Evolutionary conservation across 2,888 invertebrate species (phyloP), one percentile per base, ranked within the genome.

Genomic region (Elegia similella): DNA sequence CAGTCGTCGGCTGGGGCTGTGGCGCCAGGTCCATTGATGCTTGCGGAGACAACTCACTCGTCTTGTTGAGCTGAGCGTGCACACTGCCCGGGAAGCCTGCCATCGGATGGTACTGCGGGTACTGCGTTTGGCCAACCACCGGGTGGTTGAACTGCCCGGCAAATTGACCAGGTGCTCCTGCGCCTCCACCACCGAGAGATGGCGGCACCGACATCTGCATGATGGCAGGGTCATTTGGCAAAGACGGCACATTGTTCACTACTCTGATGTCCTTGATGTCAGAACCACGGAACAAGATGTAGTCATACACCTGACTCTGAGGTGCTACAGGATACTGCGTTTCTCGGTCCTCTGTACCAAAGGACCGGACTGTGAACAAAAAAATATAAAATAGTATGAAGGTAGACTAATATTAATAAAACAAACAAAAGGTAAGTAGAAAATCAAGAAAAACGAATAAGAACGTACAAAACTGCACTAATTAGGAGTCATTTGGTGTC

Each of bases 211-310:
- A 96, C 88, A 96, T 94, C 93, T 96, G 95, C 92, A 99, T 98
- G 88, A 99, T 99, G 62, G 99, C 99, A 60, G 99, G 99, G 93
- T 99, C 99, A 91, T 98, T 98, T 64, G 97, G 97, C 78, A 97
- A 92, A 55, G 96, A 95, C 65, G 95, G 94, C 56, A 95, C 95
- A 92, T 95, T 96, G 88, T 96, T 97, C 61, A 99, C 96, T 54
- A 99, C 98, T 84, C 98, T 95, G 77, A 99, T 97, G 86, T 99
- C 99, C 92, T 99, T 99, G 79, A 99, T 99, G 86, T 99, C 99
- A 66, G 97, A 96, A 50, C 99, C 99, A 69, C 99, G 95, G 92
- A 99, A 99, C 71, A 99, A 94, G 77, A 99, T 99, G 89, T 98
- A 99, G 83, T 99, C 99, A 86, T 99, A 99, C 57, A 99, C 96